Base-by-base conservation (phyloP, 2,113 vertebrate genomes). In the Scomber scombrus region DNA sequence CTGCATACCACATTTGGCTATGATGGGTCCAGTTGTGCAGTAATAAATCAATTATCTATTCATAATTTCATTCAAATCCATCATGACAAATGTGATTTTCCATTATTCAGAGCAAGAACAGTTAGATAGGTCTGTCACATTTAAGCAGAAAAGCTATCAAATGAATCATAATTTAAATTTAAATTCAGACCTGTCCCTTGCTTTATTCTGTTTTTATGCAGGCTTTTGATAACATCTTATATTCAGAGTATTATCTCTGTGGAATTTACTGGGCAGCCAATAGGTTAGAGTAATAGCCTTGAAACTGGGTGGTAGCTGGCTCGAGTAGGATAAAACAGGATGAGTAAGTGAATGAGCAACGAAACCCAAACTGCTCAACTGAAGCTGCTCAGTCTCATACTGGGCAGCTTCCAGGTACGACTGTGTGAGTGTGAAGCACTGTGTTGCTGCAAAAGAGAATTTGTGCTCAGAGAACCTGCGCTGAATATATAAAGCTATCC, bases 401-500 rank as follows among this genome's bases (percentile, higher is more conserved):
- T 26, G 18, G 52, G 43, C 19, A 31, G 62, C 56, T 64, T 7
- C 50, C 19, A 73, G 19, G 5, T 23, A 29, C n/a, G 55, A 60
- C 23, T 40, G 1, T 14, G 40, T 69, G 23, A 40, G n/a, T 52
- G 46, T 40, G 26, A 26, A 23, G 11, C n/a, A 64, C 8, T 1
- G 10, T 31, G 10, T 21, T 2, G 13, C 49, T 11, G 15, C 46
- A 52, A 47, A 43, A 21, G 8, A 15, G 16, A 21, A 45, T 58
- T 58, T 31, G 21, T 51, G 13, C 67, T 54, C 5, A 58, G 46
- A 0, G 0, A 58, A 40, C 46, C 26, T n/a, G 14, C 31, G 18
- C 61, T 16, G 16, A 73, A 61, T 62, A 65, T 75, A 60, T 29
- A 47, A 8, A 66, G 46, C 43, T 45, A 51, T 68, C 56, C 46